Percentiles rank a stretch among this genome's conserved stretches.
Evolutionary conservation across 1,140 invertebrate genomes (phyloP).

Genomic region (Hylaeus volcanicus): DNA sequence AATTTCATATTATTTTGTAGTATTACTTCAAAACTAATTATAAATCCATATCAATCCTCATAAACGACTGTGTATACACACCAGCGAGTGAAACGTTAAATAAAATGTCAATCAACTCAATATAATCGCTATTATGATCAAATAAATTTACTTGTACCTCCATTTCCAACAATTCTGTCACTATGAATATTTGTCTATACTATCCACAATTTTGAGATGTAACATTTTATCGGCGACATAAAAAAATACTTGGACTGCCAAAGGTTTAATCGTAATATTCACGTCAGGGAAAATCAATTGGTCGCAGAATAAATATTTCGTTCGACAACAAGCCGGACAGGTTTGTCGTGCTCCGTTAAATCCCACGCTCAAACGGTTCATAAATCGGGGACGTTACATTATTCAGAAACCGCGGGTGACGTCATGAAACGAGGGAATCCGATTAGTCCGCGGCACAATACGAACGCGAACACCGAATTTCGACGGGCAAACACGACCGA

Average conservation of each 20-base stretch:
- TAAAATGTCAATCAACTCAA: too few relatives aligned
- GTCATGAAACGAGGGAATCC: conserved; percentile 7
- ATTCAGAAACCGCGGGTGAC: conserved; percentile 5
- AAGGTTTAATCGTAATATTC: neutral
- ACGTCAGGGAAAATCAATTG: neutral
- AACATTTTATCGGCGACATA: too few relatives aligned
- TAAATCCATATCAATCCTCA: too few relatives aligned
- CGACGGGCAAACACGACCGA: conserved; percentile 2
- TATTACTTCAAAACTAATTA: too few relatives aligned
- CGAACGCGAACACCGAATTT: neutral
- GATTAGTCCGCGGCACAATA: conserved; percentile 3
- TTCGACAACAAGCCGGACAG: neutral
- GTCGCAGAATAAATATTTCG: neutral
- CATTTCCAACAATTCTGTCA: too few relatives aligned
- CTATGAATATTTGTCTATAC: too few relatives aligned
- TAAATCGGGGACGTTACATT: conserved; percentile 1
- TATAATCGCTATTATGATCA: too few relatives aligned
- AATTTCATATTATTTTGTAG: too few relatives aligned
- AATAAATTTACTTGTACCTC: too few relatives aligned
- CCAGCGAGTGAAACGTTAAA: too few relatives aligned
- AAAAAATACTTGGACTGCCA: conserved; percentile 55
- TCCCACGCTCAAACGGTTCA: neutral
- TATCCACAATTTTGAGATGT: too few relatives aligned
- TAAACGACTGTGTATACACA: too few relatives aligned
- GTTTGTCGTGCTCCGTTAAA: neutral